Evolutionary conservation across 2,888 invertebrate genomes (phyloP).

Genomic region (Mimachlamys varia): DNA sequence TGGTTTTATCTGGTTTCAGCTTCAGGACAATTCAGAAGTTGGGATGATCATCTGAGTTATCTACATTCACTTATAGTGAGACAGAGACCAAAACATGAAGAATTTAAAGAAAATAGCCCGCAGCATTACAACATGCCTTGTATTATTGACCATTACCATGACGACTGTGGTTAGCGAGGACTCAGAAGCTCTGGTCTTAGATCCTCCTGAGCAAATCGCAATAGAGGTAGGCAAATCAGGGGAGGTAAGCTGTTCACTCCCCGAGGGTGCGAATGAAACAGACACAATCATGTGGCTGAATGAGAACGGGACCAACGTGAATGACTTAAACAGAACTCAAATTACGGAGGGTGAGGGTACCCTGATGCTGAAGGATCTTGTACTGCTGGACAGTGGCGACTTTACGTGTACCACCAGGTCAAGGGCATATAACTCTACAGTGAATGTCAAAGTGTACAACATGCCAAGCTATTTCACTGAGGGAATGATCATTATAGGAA

Average conservation of each 20-base stretch:
- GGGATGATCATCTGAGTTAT: background rate
- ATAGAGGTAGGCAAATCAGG: constrained; percentile 42
- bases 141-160: background rate
- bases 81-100: background rate
- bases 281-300: constrained; percentile 46
- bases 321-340: constrained; percentile 44
- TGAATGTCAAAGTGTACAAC: constrained; percentile 59
- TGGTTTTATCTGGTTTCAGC: background rate
- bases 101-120: background rate
- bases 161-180: constrained; percentile 37
- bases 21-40: background rate
- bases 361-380: constrained; percentile 71
- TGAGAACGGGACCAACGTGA: constrained; percentile 52
- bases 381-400: constrained; percentile 71
- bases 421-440: constrained; percentile 61
- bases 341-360: constrained; percentile 56
- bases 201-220: constrained; percentile 47
- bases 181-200: constrained; percentile 40
- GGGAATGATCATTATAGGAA: constrained; percentile 67
- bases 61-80: background rate
- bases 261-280: constrained; percentile 32
- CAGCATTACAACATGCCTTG: background rate
- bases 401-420: constrained; percentile 70
- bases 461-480: constrained; percentile 69
- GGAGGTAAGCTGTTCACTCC: constrained; percentile 46